These are phyloP conservation scores for Chondrilla cf. caribensis DNA, from an alignment of 37 sponge, comb jelly and placozoan species.

Conservation along the genomic window DNA sequence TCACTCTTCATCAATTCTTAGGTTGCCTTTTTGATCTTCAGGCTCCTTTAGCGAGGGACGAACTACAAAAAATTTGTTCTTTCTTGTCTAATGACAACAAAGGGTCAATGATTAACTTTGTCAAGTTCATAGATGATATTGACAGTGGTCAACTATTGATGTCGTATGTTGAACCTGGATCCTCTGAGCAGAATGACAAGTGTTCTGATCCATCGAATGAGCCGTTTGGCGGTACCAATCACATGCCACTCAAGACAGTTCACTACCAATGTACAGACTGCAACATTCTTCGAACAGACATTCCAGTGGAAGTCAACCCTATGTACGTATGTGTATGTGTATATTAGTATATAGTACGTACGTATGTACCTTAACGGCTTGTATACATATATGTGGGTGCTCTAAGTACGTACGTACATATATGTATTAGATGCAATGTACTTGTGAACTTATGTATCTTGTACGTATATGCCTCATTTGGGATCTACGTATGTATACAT, in stretches of 20 bases:
- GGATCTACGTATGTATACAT: no score
- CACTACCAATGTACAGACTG: conserved; percentile 7
- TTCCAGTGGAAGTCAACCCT: conserved; percentile 21
- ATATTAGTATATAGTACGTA: no score
- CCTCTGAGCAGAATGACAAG: not conserved
- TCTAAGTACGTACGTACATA: no score
- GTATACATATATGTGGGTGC: no score
- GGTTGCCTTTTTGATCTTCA: conserved; percentile 11
- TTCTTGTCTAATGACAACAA: not conserved
- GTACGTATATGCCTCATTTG: no score
- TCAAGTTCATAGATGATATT: not conserved
- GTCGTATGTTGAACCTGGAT: not conserved
- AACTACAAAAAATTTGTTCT: not conserved
- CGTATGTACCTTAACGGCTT: no score
- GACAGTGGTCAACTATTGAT: not conserved
- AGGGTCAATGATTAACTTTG: not conserved
- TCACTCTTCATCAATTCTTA: not conserved
- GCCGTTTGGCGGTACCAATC: not conserved
- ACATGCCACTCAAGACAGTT: not conserved
- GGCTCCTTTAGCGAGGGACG: conserved; percentile 13
- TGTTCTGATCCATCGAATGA: not conserved
- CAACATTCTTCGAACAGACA: not conserved
- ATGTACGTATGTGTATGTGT: not conserved
- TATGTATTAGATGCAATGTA: no score
- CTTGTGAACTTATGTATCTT: no score